Evolutionary conservation across 2,113 vertebrate species (phyloP), one percentile per base, ranked within the genome.

Genomic region (Urocolius indicus): DNA sequence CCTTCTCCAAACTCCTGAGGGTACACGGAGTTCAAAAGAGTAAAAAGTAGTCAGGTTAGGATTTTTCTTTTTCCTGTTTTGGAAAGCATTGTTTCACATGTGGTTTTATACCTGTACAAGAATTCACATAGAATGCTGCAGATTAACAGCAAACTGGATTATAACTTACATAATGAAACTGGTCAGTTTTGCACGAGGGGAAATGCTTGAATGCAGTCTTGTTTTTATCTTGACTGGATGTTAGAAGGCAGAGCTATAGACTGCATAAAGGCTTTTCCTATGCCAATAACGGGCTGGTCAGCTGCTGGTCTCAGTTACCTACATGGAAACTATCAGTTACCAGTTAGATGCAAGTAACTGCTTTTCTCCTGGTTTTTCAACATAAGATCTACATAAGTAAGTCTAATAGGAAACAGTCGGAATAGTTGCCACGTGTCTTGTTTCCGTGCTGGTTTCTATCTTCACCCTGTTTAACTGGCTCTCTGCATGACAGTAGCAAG

Each of bases 371-470:
- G 8, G 13, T 74, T 36, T 87, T 74, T 46, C 61, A 84, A 9
- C 10, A 9, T n/a, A 69, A 51, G 27, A 57, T 30, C 23, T 52
- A 16, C 43, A 11, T 16, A 61, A 65, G 26, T 30, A 43, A 84
- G 13, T 41, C 75, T 90, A 63, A 59, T 24, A 72, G 52, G 49
- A 71, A 90, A 67, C 59, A 76, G 48, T 19, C 1, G 3, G 16
- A 76, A 86, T 30, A 83, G 41, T 34, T 91, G 72, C 58, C 73
- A 13, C 3, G 5, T 83, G 59, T 83, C 67, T 57, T 61, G 19
- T 55, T 91, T 89, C 80, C 84, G 86, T 63, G 49, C 45, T 80
- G 72, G 19, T 76, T 92, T 93, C 87, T 58, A 58, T 76, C 59
- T 43, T 68, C 0, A 5, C 24, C 17, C 55, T 59, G 19, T 88